These are phyloP conservation scores for human DNA, from an alignment of 2,113 vertebrate species.

Conservation along the genomic window DNA sequence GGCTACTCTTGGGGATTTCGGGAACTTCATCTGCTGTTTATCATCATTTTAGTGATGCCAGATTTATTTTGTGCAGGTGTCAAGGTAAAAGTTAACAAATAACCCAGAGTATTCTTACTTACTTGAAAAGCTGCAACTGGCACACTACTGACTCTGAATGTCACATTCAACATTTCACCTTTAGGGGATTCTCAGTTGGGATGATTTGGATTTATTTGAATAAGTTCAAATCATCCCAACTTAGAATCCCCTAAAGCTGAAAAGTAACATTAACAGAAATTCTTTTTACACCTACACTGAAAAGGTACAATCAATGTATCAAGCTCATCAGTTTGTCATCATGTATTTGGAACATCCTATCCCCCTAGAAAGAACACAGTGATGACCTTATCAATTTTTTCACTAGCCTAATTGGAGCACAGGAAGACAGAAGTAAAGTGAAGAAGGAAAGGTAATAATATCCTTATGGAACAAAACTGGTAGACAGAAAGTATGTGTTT, in stretches of 20 bases:
- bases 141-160: background rate
- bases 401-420: background rate
- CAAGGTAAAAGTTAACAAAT: constrained; percentile 16
- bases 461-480: constrained; percentile 10
- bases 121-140: background rate
- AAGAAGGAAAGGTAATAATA: background rate
- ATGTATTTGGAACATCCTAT: background rate
- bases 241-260: background rate
- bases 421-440: background rate
- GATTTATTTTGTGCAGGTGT: background rate
- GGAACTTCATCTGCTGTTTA: background rate
- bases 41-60: background rate
- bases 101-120: background rate
- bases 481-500: background rate
- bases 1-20: background rate
- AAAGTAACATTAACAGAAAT: background rate
- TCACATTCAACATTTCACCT: background rate
- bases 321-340: background rate
- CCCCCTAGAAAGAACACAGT: background rate
- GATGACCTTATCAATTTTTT: background rate
- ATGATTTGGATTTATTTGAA: background rate
- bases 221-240: background rate
- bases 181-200: no score
- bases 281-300: background rate
- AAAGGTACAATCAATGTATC: background rate